Evolutionary conservation across 2,797 vertebrate genomes (phyloP), one percentile per base, ranked within the genome.

Genomic region (Diglossa cyanea): DNA sequence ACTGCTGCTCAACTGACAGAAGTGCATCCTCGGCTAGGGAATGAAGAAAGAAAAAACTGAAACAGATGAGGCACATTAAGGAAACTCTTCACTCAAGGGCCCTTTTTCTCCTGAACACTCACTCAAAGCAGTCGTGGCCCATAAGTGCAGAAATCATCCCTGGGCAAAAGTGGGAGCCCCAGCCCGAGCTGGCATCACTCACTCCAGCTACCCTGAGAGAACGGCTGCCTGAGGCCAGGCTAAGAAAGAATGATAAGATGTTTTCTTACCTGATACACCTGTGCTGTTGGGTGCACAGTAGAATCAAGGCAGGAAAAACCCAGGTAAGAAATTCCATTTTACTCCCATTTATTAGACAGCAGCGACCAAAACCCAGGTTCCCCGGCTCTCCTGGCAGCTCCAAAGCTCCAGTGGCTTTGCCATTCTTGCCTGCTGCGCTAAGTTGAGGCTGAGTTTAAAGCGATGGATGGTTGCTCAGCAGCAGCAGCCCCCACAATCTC

Each of bases 191-290:
- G 54, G 62, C 54, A 23, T 16, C 62, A 35, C 17, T 30, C 86
- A 13, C 63, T 87, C 61, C 89, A 55, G 63, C 44, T 63, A 37
- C 86, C 9, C 65, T 15, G 0, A 60, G 12, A 50, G 65, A 50
- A 39, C 5, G 7, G 55, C 90, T 37, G 37, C 17, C 62, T 10
- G 39, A 74, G 33, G 39, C 42, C 72, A n/a, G 65, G 4, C 53
- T 39, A 17, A 61, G 51, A 78, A 47, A 39, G 33, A 93, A 70
- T 0, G 24, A 68, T 1, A 85, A 88, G 57, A 73, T 7, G 7
- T 79, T 75, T 39, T 73, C 98, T 99, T 98, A 99, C 99, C 99
- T 98, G 98, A 98, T 97, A 94, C 98, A 98, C 95, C 98, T 97
- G 95, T 97, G 98, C 93, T 97, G 98, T 54, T 95, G 98, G 71